Conservation (phyloP, 2,113 vertebrate genomes). For the Collichthys lucidus region DNA sequence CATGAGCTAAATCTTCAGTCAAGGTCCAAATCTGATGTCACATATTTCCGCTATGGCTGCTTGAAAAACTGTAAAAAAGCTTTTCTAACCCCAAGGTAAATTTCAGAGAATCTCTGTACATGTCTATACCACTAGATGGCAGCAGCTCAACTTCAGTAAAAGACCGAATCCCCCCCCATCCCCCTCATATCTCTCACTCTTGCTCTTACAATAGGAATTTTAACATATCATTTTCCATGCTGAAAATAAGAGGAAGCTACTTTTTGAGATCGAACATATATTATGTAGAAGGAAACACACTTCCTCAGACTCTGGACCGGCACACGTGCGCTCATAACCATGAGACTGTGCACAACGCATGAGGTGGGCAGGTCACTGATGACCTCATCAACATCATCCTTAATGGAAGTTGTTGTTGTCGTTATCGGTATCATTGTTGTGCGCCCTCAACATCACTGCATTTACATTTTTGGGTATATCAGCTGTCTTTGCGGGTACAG, state of each 20-base stretch:
- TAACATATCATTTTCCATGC: slow-evolving; percentile 70
- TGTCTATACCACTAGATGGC: slow-evolving; percentile 86
- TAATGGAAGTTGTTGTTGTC: slow-evolving; percentile 28
- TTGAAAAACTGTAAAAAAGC: slow-evolving; percentile 42
- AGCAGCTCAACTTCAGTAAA: slow-evolving; percentile 84
- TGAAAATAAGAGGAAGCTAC: slow-evolving; percentile 62
- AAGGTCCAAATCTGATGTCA: slow-evolving; percentile 48
- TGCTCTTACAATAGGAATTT: slow-evolving; percentile 64
- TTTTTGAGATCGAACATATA: slow-evolving; percentile 34
- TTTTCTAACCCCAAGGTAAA: slow-evolving; percentile 17
- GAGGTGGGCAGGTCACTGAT: slow-evolving; percentile 14
- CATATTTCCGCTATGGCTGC: slow-evolving; percentile 30
- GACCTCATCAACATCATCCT: slow-evolving; percentile 35
- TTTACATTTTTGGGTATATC: slow-evolving; percentile 10
- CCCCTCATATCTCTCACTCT: not conserved
- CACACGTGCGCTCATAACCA: slow-evolving; percentile 3
- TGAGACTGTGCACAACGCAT: not conserved
- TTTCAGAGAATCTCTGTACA: slow-evolving; percentile 3
- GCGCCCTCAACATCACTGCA: not conserved
- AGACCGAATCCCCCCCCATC: not conserved
- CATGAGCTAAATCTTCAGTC: slow-evolving; percentile 20
- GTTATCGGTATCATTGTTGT: not conserved
- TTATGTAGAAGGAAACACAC: slow-evolving; percentile 10
- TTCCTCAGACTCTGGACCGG: slow-evolving; percentile 12
- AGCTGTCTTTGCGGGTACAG: not conserved